Conservation (phyloP, 2,888 invertebrate species). For the Globia sparganii region DNA sequence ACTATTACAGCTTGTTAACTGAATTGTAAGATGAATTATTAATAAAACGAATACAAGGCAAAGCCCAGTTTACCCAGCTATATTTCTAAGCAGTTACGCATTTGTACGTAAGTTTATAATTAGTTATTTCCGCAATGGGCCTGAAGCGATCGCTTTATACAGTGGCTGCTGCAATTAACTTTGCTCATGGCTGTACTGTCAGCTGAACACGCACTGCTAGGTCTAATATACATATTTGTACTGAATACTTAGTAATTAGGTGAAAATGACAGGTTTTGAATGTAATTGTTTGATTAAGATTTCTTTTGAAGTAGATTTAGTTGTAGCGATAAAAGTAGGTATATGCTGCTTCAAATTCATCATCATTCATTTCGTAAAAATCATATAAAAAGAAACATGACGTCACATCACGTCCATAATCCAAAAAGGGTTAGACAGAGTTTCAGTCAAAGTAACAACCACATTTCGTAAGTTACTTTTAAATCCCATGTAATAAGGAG, state of each 20-base stretch:
- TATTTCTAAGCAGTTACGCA: conserved; percentile 43
- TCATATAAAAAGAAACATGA: neutral
- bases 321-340: neutral
- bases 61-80: conserved; percentile 24
- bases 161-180: conserved; percentile 70
- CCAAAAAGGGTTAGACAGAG: neutral
- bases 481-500: neutral
- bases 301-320: neutral
- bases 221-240: conserved; percentile 51
- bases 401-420: neutral
- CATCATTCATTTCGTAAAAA: neutral
- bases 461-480: neutral
- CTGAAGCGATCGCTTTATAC: conserved; percentile 70
- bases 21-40: conserved; percentile 46
- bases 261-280: conserved; percentile 41
- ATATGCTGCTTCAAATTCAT: neutral
- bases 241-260: conserved; percentile 60
- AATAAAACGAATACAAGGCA: conserved; percentile 41
- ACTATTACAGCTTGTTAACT: conserved; percentile 40
- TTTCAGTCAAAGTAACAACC: neutral
- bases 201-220: conserved; percentile 55
- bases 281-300: neutral
- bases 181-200: conserved; percentile 63
- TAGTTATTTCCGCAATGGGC: conserved; percentile 74
- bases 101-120: conserved; percentile 71